phyloP scores from a whole-genome alignment of 1,140 invertebrate species.

The Hylyphantes graminicola region DNA sequence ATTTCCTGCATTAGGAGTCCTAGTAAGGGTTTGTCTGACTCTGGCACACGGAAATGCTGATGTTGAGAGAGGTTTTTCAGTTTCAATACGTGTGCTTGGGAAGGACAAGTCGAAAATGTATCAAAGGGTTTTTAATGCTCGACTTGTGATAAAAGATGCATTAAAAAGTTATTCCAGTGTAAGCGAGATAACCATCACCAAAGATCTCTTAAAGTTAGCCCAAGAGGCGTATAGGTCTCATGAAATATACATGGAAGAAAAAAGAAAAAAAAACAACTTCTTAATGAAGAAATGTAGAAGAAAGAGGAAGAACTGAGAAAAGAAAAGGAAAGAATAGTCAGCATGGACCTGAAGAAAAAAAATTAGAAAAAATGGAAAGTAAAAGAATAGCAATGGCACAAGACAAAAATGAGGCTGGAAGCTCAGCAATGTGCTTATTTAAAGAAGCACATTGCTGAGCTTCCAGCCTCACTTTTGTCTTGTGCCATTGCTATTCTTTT shows the following conservation, averaged over 20 bases:
- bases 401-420: background rate
- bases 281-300: background rate
- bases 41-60: constrained; percentile 62
- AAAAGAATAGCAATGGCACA: background rate
- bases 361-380: background rate
- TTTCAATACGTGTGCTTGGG: constrained; percentile 56
- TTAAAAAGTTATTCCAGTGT: background rate
- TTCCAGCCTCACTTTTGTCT: background rate
- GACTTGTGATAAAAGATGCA: constrained; percentile 2
- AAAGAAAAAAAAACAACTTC: background rate
- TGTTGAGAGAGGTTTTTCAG: constrained; percentile 60
- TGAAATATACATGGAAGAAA: background rate
- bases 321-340: background rate
- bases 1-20: constrained; percentile 29
- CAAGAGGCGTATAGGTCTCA: background rate
- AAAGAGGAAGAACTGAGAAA: constrained; percentile 7
- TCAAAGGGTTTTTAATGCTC: background rate
- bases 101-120: constrained; percentile 32
- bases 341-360: background rate
- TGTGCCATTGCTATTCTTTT: background rate
- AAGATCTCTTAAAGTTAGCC: constrained; percentile 14
- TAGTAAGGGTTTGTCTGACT: constrained; percentile 55
- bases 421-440: background rate
- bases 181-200: background rate
- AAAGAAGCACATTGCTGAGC: background rate